Evolutionary conservation across 2,888 invertebrate genomes (phyloP), one percentile per base, ranked within the genome.

Genomic region (Didymodactylos carnosus): DNA sequence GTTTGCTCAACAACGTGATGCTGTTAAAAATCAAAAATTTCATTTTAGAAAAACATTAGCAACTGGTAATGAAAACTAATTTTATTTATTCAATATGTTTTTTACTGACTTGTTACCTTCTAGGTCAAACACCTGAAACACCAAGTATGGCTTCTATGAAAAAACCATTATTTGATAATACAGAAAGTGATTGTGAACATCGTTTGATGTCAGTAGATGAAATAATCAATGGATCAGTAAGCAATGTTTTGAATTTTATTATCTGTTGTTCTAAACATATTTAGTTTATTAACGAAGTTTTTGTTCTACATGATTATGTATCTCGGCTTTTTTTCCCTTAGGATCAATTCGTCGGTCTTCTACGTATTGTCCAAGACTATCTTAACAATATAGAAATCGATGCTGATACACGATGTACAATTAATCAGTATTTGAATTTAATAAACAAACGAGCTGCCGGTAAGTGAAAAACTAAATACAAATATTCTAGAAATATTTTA

Each of bases 321-420:
- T 83, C 46, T 78, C 91, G 90, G 88, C 88, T 76, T n/a, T n/a
- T n/a, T n/a, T n/a, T 90, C 89, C 75, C 88, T 89, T 76, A 62
- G 62, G n/a, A 62, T 35, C 35, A 62, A 62, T 99, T 97, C 85
- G 94, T 94, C 35, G 98, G 98, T 0, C 86, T 99, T 79, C 88
- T 95, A 77, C 91, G 94, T 6, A 85, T 99, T 78, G 92, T 98
- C 76, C 90, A 92, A 82, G 91, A 90, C 79, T 98, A 94, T 84
- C 86, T 98, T 79, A 90, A 90, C 77, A 91, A 90, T 76, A 92
- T 95, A 88, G 95, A 98, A 83, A 91, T 95, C 71, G 98, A 98
- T 85, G 93, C 94, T 3, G 97, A 97, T 84, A 97, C 95, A 51
- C 91, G 92, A 83, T 97, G 97, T 85, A 93, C 94, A 13, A 91